Conservation (phyloP, 2,797 vertebrate species). For the Nasua narica region DNA sequence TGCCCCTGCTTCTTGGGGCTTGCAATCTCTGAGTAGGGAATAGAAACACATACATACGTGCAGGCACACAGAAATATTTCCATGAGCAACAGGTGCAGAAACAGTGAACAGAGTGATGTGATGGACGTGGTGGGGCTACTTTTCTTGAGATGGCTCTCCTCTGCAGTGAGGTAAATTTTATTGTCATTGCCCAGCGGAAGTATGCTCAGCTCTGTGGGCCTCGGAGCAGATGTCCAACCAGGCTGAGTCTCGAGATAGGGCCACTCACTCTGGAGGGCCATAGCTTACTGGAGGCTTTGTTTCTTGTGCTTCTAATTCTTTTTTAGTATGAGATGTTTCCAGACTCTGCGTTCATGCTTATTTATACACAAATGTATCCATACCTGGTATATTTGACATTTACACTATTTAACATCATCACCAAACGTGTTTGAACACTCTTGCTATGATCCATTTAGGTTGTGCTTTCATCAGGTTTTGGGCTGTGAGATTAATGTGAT, state of each 20-base stretch:
- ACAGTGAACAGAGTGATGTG: background rate
- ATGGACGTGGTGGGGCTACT: background rate
- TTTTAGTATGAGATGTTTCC: background rate
- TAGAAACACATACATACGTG: background rate
- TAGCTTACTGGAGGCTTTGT: background rate
- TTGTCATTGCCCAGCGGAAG: background rate
- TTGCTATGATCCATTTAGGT: background rate
- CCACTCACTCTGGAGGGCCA: background rate
- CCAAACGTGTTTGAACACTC: background rate
- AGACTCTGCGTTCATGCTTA: background rate
- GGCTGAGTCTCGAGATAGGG: background rate
- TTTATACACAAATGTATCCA: background rate
- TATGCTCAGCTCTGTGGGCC: background rate
- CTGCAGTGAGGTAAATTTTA: background rate
- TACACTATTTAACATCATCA: background rate
- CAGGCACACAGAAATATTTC: background rate
- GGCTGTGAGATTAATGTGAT: background rate
- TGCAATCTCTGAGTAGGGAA: background rate
- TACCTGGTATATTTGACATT: background rate
- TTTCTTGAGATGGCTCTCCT: background rate
- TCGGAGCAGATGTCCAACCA: background rate
- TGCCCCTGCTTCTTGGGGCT: background rate
- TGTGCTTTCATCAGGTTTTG: background rate
- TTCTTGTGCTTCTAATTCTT: constrained; percentile 5
- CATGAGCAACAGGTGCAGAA: background rate